These are phyloP conservation scores for Bombyx huttoni DNA, from an alignment of 2,888 invertebrate genomes.

Conservation along the genomic window DNA sequence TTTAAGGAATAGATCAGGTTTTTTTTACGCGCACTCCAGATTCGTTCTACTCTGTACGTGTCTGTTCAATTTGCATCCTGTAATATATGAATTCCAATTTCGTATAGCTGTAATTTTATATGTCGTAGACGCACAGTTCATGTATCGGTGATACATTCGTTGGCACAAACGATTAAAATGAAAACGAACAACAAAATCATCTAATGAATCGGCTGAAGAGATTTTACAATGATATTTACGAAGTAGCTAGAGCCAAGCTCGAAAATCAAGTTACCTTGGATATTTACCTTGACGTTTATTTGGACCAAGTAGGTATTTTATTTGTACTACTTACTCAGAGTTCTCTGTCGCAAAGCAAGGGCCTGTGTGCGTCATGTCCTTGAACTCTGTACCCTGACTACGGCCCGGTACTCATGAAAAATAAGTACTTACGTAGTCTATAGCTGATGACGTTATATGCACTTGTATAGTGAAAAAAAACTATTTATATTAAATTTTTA, in stretches of 20 bases:
- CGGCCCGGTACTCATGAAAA: slow-evolving; percentile 15
- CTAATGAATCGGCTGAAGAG: neutral
- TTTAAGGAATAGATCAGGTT: slow-evolving; percentile 10
- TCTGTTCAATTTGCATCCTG: neutral
- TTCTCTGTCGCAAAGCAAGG: slow-evolving; percentile 1
- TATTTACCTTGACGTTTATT: slow-evolving; percentile 13
- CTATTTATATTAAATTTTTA: slow-evolving; percentile 23
- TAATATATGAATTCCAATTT: no score
- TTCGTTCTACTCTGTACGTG: neutral
- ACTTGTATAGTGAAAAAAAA: neutral
- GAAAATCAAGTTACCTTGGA: slow-evolving; percentile 17
- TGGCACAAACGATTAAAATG: neutral
- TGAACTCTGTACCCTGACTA: slow-evolving; percentile 4
- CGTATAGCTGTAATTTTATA: no score
- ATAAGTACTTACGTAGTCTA: slow-evolving; percentile 39
- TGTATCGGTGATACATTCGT: neutral
- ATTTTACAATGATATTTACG: slow-evolving; percentile 1
- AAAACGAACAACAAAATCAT: neutral
- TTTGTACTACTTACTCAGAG: slow-evolving; percentile 17
- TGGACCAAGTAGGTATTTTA: slow-evolving; percentile 15
- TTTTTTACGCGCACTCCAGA: neutral
- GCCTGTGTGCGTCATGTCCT: slow-evolving; percentile 1
- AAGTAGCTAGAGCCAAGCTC: slow-evolving; percentile 18
- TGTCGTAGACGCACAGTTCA: neutral
- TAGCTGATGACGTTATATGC: slow-evolving; percentile 8